phyloP scores from a whole-genome alignment of 2,113 vertebrate genomes.

The Protobothrops flavoviridis region DNA sequence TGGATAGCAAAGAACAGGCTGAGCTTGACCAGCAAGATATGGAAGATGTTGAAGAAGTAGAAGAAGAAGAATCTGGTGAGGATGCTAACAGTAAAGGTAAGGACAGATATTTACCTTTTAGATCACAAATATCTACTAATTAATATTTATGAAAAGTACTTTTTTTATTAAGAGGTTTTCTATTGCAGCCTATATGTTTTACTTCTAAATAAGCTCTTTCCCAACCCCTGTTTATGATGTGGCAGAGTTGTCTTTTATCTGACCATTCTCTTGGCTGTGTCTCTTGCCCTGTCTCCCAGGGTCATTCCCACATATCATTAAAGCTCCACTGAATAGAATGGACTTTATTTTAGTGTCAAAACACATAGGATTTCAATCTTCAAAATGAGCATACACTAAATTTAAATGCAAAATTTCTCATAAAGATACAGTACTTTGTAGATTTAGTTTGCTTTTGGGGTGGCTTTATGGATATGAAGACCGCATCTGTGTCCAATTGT shows the following conservation, averaged over 20 bases:
- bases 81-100: slow-evolving; percentile 95
- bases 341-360: not conserved
- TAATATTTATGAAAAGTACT: not conserved
- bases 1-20: slow-evolving; percentile 90
- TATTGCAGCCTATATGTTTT: not conserved
- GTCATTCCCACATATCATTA: not conserved
- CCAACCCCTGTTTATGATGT: not conserved
- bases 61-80: slow-evolving; percentile 92
- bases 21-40: slow-evolving; percentile 97
- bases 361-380: not conserved
- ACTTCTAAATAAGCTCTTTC: not conserved
- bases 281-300: not conserved
- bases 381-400: not conserved
- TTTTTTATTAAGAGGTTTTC: not conserved
- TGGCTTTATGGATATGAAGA: not conserved
- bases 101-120: not conserved
- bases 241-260: not conserved
- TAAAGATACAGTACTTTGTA: not conserved
- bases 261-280: not conserved
- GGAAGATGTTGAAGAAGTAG: slow-evolving; percentile 98
- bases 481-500: too few species aligned
- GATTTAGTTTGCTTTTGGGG: not conserved
- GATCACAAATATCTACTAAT: not conserved
- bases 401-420: not conserved
- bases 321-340: not conserved